Evolutionary conservation across 2,113 vertebrate species (phyloP).

Genomic region (Forbesichthys agassizii): DNA sequence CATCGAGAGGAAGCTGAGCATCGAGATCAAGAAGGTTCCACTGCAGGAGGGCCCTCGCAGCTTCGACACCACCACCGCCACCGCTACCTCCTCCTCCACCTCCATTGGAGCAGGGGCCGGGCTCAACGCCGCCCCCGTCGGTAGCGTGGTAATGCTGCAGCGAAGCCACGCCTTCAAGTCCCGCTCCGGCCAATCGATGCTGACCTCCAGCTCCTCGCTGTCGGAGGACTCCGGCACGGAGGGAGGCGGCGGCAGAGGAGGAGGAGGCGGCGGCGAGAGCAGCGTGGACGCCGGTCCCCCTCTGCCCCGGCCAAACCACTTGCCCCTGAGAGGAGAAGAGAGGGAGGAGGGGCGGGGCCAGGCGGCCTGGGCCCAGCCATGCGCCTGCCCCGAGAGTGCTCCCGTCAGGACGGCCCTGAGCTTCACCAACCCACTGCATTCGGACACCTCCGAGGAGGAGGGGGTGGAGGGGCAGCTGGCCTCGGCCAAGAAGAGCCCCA

Average conservation of each 20-base stretch:
- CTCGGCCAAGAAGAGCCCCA: conserved; percentile 30
- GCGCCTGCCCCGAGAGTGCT: conserved; percentile 72
- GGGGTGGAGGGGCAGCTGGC: conserved; percentile 70
- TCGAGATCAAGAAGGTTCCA: conserved; percentile 96
- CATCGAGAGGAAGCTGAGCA: conserved; percentile 90
- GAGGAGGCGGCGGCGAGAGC: conserved; percentile 48
- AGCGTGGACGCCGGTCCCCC: conserved; percentile 56
- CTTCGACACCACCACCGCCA: conserved; percentile 81
- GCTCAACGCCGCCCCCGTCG: background rate
- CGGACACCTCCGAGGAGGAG: conserved; percentile 90
- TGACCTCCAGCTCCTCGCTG: conserved; percentile 72
- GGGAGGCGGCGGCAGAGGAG: conserved; percentile 52
- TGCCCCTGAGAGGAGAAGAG: conserved; percentile 81
- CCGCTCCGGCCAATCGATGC: conserved; percentile 69
- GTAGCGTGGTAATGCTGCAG: conserved; percentile 73
- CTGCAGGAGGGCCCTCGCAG: conserved; percentile 92
- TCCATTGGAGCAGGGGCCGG: conserved; percentile 31
- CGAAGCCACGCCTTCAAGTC: conserved; percentile 88
- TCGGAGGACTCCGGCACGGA: conserved; percentile 80
- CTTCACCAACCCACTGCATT: conserved; percentile 96
- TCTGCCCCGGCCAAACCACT: conserved; percentile 83
- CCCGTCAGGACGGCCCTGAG: conserved; percentile 83
- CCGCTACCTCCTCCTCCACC: conserved; percentile 27
- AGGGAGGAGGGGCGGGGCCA: conserved; percentile 74
- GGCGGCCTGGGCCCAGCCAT: conserved; percentile 68